Evolutionary conservation across 2,888 invertebrate genomes (phyloP).

Genomic region (Seira musarum): DNA sequence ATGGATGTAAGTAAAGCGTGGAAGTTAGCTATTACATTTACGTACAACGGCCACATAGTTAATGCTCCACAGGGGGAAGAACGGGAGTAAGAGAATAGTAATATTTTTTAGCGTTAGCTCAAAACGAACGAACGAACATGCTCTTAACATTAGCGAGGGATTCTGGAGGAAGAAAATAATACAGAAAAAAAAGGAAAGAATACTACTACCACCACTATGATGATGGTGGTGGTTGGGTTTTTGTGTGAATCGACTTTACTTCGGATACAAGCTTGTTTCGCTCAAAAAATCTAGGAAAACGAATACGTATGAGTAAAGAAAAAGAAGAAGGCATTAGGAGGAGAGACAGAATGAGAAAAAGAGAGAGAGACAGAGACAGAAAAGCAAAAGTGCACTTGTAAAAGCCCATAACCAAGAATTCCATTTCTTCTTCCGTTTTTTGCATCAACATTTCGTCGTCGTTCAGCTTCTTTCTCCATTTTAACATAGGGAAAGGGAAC

Average conservation of each 20-base stretch:
- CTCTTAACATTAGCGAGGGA: slow-evolving; percentile 4
- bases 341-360: slow-evolving; percentile 12
- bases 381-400: slow-evolving; percentile 54
- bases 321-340: slow-evolving; percentile 11
- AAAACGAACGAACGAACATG: neutral
- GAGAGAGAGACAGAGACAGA: slow-evolving; percentile 15
- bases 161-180: neutral
- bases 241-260: slow-evolving; percentile 29
- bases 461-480: slow-evolving; percentile 26
- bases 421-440: slow-evolving; percentile 49
- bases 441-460: slow-evolving; percentile 48
- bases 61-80: slow-evolving; percentile 53
- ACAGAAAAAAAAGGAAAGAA: slow-evolving; percentile 27
- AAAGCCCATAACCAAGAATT: slow-evolving; percentile 57
- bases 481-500: neutral
- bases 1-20: neutral
- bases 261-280: slow-evolving; percentile 3
- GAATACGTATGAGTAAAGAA: neutral
- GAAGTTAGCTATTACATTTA: slow-evolving; percentile 53
- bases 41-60: slow-evolving; percentile 52
- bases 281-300: slow-evolving; percentile 9
- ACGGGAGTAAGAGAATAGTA: slow-evolving; percentile 37
- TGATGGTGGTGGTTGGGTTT: slow-evolving; percentile 17
- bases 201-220: neutral
- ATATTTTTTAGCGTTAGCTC: slow-evolving; percentile 35